These are phyloP conservation scores for Phylloscopus trochiloides DNA, from an alignment of 2,113 vertebrate species.

Conservation along the genomic window DNA sequence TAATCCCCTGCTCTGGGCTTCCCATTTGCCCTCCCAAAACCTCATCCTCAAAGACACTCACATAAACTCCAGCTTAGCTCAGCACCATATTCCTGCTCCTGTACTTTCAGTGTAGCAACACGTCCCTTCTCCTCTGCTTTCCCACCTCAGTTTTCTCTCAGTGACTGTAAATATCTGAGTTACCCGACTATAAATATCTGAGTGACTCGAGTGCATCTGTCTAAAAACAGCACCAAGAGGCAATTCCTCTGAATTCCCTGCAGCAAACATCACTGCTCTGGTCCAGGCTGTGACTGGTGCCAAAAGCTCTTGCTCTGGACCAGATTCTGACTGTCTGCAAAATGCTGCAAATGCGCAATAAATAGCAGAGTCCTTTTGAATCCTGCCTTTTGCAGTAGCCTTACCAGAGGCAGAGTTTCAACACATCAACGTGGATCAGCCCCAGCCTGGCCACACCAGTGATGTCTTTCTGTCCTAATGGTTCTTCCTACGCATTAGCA, in stretches of 20 bases:
- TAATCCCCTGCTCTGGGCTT: neutral
- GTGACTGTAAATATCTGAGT: neutral
- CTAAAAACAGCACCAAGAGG: neutral
- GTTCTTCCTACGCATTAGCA: neutral
- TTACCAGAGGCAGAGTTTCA: neutral
- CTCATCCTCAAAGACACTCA: neutral
- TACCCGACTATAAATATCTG: rapidly evolving
- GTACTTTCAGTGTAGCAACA: neutral
- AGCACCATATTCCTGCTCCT: neutral
- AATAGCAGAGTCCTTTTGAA: neutral
- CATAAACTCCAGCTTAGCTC: neutral
- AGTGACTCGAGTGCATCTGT: neutral
- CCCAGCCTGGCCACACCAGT: rapidly evolving
- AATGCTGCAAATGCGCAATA: neutral
- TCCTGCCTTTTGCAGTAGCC: neutral
- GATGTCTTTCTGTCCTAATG: neutral
- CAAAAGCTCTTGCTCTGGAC: neutral
- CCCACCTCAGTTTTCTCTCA: neutral
- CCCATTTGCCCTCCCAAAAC: neutral
- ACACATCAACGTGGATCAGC: neutral
- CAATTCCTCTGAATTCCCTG: neutral
- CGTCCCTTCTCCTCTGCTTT: neutral
- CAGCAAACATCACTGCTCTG: neutral
- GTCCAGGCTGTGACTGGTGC: neutral
- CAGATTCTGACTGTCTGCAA: neutral